Evolutionary conservation across 2,113 vertebrate species (phyloP), one percentile per base, ranked within the genome.

Genomic region (Pluvianellus socialis): DNA sequence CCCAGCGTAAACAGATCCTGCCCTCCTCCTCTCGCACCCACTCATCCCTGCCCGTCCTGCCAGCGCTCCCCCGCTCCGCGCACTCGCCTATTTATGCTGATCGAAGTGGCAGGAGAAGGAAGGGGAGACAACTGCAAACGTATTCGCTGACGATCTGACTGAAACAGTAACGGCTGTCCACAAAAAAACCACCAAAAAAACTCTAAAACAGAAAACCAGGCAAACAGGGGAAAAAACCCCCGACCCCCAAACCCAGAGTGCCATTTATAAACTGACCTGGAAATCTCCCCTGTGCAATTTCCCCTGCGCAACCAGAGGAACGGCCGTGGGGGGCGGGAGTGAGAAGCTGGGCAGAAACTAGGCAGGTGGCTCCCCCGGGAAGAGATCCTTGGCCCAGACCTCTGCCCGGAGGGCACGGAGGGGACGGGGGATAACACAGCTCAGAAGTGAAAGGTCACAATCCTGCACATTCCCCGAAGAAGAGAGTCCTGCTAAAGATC

Each of bases 1-100:
- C 85, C 40, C 74, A 27, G 44, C 26, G 87, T 94, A 92, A 96
- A 95, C 90, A 96, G 92, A 95, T 47, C 90, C 77, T 90, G 92
- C 81, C 88, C 87, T 96, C 80, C 95, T 96, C 80, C 89, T 83
- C 83, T 70, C 22, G 1, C 56, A 74, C 88, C 94, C 94, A 71
- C 80, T 71, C 89, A 77, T 42, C 65, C 89, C 92, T 93, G 89
- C 76, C 94, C 0, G 0, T 35, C 59, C 89, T 47, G 82, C 90
- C 95, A 55, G 74, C 70, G 82, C 90, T 86, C 30, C 77, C 79
- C 81, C 0, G 0, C 80, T 55, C 86, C 10, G 71, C 82, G 38
- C 45, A 40, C 77, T 88, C 73, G 52, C 65, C 79, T 76, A 2
- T 52, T 63, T 26, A 9, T 22, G 40, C 74, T 9, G 45, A 45